phyloP scores from a whole-genome alignment of 1,140 invertebrate species.

The Helicoverpa zea region DNA sequence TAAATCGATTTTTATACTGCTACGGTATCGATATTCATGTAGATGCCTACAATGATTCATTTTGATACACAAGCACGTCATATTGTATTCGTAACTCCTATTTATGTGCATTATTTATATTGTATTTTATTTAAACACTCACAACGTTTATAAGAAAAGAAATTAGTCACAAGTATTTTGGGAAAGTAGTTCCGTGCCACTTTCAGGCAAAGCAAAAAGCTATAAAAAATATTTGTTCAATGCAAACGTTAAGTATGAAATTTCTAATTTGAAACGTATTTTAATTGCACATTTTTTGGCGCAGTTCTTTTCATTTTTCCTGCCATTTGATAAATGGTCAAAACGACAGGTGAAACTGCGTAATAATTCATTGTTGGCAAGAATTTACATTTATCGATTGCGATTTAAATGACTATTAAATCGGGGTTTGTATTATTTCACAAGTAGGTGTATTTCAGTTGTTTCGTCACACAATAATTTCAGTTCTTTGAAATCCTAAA shows the following conservation, averaged over 20 bases:
- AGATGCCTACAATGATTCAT: background rate
- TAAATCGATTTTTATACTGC: background rate
- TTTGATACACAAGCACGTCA: too few relatives aligned
- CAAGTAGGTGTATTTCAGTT: too few relatives aligned
- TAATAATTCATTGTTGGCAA: too few relatives aligned
- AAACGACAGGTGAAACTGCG: too few relatives aligned
- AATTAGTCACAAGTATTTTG: constrained; percentile 13
- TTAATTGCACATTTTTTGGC: background rate
- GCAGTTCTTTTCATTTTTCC: background rate
- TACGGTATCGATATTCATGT: background rate
- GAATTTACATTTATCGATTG: too few relatives aligned
- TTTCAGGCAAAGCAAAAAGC: constrained; percentile 17
- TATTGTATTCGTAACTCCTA: too few relatives aligned
- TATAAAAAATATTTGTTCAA: constrained; percentile 20
- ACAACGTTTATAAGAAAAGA: background rate
- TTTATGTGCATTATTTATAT: too few relatives aligned
- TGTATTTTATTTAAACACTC: background rate
- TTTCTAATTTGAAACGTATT: constrained; percentile 10
- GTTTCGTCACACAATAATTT: too few relatives aligned
- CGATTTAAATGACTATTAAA: too few relatives aligned
- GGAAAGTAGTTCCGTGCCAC: constrained; percentile 12
- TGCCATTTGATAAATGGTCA: too few relatives aligned
- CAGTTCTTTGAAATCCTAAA: too few relatives aligned
- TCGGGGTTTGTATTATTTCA: too few relatives aligned
- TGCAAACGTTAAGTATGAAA: constrained; percentile 14